phyloP scores from a whole-genome alignment of 2,888 invertebrate species.

The Tineola bisselliella region DNA sequence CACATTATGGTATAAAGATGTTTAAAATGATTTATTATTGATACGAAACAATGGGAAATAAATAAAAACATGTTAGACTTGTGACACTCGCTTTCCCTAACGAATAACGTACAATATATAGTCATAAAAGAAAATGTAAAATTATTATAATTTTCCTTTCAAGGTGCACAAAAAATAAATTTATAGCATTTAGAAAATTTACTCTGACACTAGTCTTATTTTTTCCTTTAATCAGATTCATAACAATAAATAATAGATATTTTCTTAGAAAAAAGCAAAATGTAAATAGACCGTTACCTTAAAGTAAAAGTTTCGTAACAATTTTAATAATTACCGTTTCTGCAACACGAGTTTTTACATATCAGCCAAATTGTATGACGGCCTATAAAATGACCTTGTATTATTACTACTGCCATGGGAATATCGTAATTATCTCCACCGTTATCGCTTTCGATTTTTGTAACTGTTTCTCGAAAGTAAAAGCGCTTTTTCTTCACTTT shows the following conservation, averaged over 20 bases:
- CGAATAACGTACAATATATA: too few relatives aligned
- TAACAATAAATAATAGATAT: constrained; percentile 18
- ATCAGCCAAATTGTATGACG: too few relatives aligned
- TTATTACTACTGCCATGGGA: not conserved
- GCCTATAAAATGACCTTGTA: not conserved
- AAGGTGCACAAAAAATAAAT: not conserved
- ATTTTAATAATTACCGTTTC: not conserved
- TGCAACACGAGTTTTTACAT: too few relatives aligned
- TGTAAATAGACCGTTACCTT: constrained; percentile 31
- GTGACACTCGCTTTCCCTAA: too few relatives aligned
- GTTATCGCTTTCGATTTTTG: not conserved
- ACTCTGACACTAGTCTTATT: constrained; percentile 21
- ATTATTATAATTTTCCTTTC: not conserved
- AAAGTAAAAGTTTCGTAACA: constrained; percentile 24
- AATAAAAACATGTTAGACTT: too few relatives aligned
- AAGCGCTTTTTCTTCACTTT: not conserved
- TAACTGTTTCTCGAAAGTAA: not conserved
- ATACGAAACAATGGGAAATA: too few relatives aligned
- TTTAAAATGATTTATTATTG: too few relatives aligned
- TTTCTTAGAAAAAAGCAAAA: constrained; percentile 25
- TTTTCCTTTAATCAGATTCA: constrained; percentile 22
- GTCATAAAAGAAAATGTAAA: too few relatives aligned
- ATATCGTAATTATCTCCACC: not conserved
- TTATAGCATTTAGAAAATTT: constrained; percentile 19
- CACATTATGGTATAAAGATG: too few relatives aligned